These are phyloP conservation scores for Hermetia illucens DNA, from an alignment of 1,140 invertebrate species.

Conservation along the genomic window DNA sequence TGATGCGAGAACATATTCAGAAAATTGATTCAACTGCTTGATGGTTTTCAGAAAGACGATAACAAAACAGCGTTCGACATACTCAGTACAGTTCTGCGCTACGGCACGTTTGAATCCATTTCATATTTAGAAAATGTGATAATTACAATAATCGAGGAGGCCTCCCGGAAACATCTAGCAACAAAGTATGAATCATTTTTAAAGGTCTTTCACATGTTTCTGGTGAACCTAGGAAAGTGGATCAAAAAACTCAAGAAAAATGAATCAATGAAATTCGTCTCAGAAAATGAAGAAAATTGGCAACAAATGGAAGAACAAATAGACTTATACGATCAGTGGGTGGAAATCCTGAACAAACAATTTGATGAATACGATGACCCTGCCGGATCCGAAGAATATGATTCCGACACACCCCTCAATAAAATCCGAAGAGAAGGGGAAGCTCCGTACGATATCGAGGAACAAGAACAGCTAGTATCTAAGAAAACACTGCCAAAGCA, in stretches of 20 bases:
- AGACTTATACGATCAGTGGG: background rate
- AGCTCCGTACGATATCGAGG: background rate
- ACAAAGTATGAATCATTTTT: slow-evolving; percentile 21
- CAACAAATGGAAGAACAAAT: slow-evolving; percentile 1
- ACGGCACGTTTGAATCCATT: slow-evolving; percentile 35
- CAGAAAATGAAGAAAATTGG: slow-evolving; percentile 1
- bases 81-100: slow-evolving; percentile 36
- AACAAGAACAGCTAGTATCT: slow-evolving; percentile 3
- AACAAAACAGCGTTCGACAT: slow-evolving; percentile 39
- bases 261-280: background rate
- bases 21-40: background rate
- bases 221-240: slow-evolving; percentile 16
- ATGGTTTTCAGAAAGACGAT: slow-evolving; percentile 23
- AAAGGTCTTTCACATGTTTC: slow-evolving; percentile 24
- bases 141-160: slow-evolving; percentile 32
- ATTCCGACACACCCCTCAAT: background rate
- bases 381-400: background rate
- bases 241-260: slow-evolving; percentile 9
- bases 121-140: slow-evolving; percentile 38
- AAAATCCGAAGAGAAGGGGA: background rate
- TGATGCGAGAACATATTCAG: background rate
- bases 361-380: background rate
- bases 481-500: slow-evolving; percentile 29
- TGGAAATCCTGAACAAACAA: background rate
- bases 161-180: slow-evolving; percentile 14